phyloP scores from a whole-genome alignment of 2,797 vertebrate species.

The Helarctos malayanus region DNA sequence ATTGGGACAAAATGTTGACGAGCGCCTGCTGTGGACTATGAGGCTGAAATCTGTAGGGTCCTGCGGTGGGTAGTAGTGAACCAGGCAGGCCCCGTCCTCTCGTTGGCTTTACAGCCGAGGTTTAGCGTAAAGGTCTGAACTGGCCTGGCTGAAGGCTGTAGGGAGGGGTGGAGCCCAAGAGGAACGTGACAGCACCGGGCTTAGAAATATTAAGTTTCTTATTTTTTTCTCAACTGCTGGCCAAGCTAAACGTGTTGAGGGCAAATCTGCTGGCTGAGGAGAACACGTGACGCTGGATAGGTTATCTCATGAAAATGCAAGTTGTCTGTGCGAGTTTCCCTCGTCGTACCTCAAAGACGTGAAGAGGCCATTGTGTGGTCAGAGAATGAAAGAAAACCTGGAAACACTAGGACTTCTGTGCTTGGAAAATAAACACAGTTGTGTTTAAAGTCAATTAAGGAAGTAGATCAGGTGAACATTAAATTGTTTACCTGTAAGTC shows the following conservation, averaged over 20 bases:
- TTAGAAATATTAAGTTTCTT: not conserved
- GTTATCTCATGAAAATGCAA: conserved; percentile 37
- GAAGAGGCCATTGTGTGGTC: conserved; percentile 8
- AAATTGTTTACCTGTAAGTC: not conserved
- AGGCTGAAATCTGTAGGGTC: not conserved
- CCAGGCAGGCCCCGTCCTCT: not conserved
- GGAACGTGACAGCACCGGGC: not conserved
- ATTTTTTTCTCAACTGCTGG: not conserved
- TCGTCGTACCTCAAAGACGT: not conserved
- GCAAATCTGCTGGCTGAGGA: conserved; percentile 3
- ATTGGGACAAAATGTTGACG: not conserved
- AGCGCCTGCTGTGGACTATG: not conserved
- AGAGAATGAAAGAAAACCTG: not conserved
- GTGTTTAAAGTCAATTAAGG: conserved; percentile 13
- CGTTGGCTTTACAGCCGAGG: not conserved
- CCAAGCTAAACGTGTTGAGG: not conserved
- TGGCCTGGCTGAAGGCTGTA: not conserved
- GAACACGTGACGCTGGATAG: not conserved
- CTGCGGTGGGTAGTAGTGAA: not conserved
- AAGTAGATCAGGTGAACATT: not conserved
- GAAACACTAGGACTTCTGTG: not conserved
- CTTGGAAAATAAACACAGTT: not conserved
- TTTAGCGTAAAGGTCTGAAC: not conserved
- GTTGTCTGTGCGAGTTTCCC: not conserved
- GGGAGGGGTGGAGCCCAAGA: not conserved